These are phyloP conservation scores for Goniozus legneri DNA, from an alignment of 1,140 invertebrate species.

Conservation along the genomic window DNA sequence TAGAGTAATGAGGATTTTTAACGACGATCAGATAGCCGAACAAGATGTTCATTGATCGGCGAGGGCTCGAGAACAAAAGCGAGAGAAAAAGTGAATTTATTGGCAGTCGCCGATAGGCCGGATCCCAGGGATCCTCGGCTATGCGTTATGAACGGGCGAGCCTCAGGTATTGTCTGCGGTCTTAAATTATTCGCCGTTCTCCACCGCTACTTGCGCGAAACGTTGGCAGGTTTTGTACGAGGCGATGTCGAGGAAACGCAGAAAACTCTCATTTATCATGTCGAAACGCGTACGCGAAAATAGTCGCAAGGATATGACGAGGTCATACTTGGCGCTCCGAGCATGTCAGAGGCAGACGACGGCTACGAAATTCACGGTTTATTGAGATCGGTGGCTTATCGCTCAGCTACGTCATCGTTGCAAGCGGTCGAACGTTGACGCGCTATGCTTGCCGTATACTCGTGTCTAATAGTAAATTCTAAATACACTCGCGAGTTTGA, in stretches of 20 bases:
- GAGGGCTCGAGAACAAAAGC: too few relatives aligned
- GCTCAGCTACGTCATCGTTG: neutral
- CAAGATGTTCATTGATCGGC: too few relatives aligned
- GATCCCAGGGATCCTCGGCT: too few relatives aligned
- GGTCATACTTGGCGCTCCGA: constrained; percentile 28
- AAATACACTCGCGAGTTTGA: too few relatives aligned
- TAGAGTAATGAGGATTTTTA: neutral
- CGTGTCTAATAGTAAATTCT: too few relatives aligned
- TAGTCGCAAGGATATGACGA: constrained; percentile 46
- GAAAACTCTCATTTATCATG: constrained; percentile 49
- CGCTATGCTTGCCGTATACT: too few relatives aligned
- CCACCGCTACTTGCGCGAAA: constrained; percentile 19
- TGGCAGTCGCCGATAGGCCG: too few relatives aligned
- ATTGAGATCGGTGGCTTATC: constrained; percentile 9
- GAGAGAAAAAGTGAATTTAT: too few relatives aligned
- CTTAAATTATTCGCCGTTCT: constrained; percentile 33
- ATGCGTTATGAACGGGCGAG: neutral
- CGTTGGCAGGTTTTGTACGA: constrained; percentile 31
- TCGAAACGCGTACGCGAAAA: constrained; percentile 44
- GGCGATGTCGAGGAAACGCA: constrained; percentile 37
- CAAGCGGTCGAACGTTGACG: neutral
- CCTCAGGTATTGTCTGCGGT: constrained; percentile 29
- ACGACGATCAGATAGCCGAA: too few relatives aligned
- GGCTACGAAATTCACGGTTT: constrained; percentile 14
- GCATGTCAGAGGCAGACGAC: constrained; percentile 10